Base-by-base conservation (phyloP, 2,797 vertebrate species). In the Notolabrus celidotus region DNA sequence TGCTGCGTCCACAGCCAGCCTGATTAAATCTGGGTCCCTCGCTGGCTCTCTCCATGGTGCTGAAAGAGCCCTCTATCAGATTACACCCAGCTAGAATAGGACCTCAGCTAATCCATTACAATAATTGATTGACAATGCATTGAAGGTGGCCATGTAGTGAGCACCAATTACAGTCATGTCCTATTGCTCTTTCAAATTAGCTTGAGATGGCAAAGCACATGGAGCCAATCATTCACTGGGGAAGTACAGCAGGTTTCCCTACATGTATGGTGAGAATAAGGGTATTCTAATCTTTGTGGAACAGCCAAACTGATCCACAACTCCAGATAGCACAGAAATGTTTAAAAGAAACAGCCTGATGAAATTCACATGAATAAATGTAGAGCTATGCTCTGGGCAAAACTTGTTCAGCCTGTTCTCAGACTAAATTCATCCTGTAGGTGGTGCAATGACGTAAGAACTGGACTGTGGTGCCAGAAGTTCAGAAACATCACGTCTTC, bases 21-120 rank as follows among this genome's bases (percentile, higher is more conserved):
- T 97, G 96, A 97, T 97, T 97, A 96, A 96, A 97, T 97, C 96
- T 97, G 95, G 94, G 94, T 95, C 96, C 95, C 95, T 96, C 88
- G 92, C 94, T 93, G 94, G 93, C 94, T 95, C 96, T 96, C 96
- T 96, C 96, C 95, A 94, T 95, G 94, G 96, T 95, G 95, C 96
- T 96, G 95, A 96, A 96, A 96, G 95, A 95, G 94, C 92, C 94
- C 94, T 96, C 95, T 95, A 96, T 96, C 95, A 95, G 96, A 97
- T 97, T 97, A 96, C 93, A 95, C 85, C 86, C 92, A 88, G 94
- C 93, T 94, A 96, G 94, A 95, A 95, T 94, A 95, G 93, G 94
- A 95, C 95, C 95, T 95, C 93, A 90, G 95, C 94, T 96, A 96
- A 97, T 96, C 96, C 95, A 96, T 97, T 97, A 96, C 95, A 96